Conservation (phyloP, 2,888 invertebrate genomes). For the Platerodrilus igneus region DNA sequence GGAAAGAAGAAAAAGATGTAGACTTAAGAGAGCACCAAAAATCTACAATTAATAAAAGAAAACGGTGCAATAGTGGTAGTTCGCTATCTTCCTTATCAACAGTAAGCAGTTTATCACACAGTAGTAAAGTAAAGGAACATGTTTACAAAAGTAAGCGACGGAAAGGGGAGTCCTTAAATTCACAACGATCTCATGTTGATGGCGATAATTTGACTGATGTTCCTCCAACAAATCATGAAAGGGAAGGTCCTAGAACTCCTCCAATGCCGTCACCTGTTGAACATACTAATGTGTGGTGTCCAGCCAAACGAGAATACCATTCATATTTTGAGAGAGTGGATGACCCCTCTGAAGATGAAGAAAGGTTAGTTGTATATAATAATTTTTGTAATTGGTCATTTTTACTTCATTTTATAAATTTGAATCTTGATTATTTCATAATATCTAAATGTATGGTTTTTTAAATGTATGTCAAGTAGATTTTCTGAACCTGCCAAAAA, state of each 20-base stretch:
- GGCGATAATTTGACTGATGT: slow-evolving; percentile 38
- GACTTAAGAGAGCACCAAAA: slow-evolving; percentile 23
- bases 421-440: slow-evolving; percentile 1
- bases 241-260: slow-evolving; percentile 48
- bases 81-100: slow-evolving; percentile 46
- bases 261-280: slow-evolving; percentile 27
- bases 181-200: slow-evolving; percentile 39
- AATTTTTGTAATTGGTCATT: neutral
- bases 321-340: slow-evolving; percentile 67
- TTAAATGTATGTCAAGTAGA: neutral
- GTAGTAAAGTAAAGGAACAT: slow-evolving; percentile 33
- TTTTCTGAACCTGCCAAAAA: slow-evolving; percentile 4
- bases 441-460: neutral
- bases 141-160: slow-evolving; percentile 40
- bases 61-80: slow-evolving; percentile 44
- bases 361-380: slow-evolving; percentile 46
- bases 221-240: slow-evolving; percentile 64
- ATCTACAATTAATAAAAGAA: slow-evolving; percentile 36
- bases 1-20: slow-evolving; percentile 23
- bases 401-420: neutral
- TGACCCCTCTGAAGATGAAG: slow-evolving; percentile 61
- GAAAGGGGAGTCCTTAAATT: slow-evolving; percentile 37
- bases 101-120: slow-evolving; percentile 40
- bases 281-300: slow-evolving; percentile 25
- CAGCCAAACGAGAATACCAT: slow-evolving; percentile 52